Conservation (phyloP, 53 echinoderm and acorn worm species). For the Zoroaster sp. region DNA sequence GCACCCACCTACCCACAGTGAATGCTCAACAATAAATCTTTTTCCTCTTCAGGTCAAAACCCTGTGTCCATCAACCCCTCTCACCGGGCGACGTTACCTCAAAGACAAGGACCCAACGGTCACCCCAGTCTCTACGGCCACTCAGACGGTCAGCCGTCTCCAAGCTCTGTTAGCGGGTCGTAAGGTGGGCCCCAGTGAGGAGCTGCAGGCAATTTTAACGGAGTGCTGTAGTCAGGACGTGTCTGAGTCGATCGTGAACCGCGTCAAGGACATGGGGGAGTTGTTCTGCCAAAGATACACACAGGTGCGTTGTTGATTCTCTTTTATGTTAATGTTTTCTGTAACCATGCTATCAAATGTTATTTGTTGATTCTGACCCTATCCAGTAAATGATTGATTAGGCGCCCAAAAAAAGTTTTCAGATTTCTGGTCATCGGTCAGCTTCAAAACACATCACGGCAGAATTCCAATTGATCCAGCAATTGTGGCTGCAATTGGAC, state of each 20-base stretch:
- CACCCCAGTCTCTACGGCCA: slow-evolving; percentile 96
- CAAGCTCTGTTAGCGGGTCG: slow-evolving; percentile 87
- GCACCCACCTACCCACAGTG: no score
- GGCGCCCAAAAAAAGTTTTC: no score
- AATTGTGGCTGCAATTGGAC: no score
- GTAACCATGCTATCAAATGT: no score
- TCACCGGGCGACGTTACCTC: slow-evolving; percentile 88
- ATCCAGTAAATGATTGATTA: no score
- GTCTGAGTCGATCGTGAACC: slow-evolving; percentile 65
- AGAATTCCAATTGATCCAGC: no score
- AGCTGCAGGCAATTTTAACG: slow-evolving; percentile 64
- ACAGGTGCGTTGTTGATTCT: no score
- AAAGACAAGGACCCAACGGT: slow-evolving; percentile 70
- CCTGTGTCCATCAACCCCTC: slow-evolving; percentile 86
- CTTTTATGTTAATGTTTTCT: no score
- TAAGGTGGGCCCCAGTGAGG: slow-evolving; percentile 81
- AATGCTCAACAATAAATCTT: no score
- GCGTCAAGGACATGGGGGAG: slow-evolving; percentile 91
- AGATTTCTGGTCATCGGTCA: no score
- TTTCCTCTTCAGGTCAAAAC: slow-evolving; percentile 60
- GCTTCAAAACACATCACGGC: no score
- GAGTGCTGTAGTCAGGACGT: slow-evolving; percentile 83
- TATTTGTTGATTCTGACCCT: no score
- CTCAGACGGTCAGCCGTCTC: slow-evolving; percentile 95
- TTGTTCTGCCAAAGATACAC: slow-evolving; percentile 90